These are phyloP conservation scores for Aphodius granarius DNA, from an alignment of 2,888 invertebrate species.

Conservation along the genomic window DNA sequence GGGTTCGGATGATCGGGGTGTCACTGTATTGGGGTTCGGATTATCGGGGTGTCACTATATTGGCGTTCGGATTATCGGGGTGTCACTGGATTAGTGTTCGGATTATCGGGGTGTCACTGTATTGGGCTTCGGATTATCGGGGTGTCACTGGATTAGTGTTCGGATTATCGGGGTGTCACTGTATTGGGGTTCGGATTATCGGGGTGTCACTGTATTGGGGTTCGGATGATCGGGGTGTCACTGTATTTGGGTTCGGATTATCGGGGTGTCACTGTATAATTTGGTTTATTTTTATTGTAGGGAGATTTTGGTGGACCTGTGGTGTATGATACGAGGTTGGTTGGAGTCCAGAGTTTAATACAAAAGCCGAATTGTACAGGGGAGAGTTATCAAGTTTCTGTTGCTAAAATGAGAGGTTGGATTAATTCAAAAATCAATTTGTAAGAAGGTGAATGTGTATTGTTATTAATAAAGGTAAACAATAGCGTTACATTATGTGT, in stretches of 20 bases:
- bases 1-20: not conserved
- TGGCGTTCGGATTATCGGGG: not conserved
- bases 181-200: not conserved
- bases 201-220: not conserved
- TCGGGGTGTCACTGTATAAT: not conserved
- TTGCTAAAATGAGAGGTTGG: not conserved
- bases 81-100: not conserved
- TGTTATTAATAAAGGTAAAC: no score
- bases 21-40: not conserved
- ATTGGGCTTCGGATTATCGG: not conserved
- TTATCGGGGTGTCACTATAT: not conserved
- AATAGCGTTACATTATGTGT: no score
- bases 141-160: not conserved
- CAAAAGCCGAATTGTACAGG: constrained; percentile 18
- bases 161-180: not conserved
- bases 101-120: not conserved
- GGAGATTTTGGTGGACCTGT: constrained; percentile 20
- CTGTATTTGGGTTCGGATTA: not conserved
- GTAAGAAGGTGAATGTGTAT: no score
- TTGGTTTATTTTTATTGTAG: not conserved
- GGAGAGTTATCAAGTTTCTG: constrained; percentile 5
- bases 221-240: not conserved
- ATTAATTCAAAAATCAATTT: constrained; percentile 6
- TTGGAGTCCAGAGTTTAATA: constrained; percentile 5
- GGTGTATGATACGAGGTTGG: not conserved